These are phyloP conservation scores for Rhopilema esculentum DNA, from an alignment of 30 jellyfish, hydroid and myxozoan genomes.

Conservation along the genomic window DNA sequence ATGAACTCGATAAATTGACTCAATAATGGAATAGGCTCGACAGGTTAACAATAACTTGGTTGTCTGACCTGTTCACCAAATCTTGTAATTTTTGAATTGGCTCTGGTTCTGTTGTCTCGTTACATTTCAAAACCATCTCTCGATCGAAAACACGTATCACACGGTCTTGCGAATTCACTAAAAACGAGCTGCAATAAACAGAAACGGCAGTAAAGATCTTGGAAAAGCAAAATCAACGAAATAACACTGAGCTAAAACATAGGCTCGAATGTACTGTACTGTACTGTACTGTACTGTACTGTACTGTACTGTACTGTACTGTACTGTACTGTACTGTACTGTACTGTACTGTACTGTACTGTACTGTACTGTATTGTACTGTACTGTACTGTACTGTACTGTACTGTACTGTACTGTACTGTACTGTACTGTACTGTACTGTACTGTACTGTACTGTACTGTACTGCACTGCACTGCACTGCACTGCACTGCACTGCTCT, in stretches of 20 bases:
- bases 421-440: neutral
- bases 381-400: neutral
- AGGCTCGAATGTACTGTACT: neutral
- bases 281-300: neutral
- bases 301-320: neutral
- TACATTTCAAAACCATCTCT: conserved; percentile 76
- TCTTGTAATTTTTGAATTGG: conserved; percentile 94
- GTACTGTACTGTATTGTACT: neutral
- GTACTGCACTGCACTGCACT: neutral
- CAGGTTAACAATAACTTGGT: neutral
- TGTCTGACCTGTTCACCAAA: conserved; percentile 87
- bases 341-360: neutral
- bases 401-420: neutral
- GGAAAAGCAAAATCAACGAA: neutral
- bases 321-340: neutral
- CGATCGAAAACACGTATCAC: conserved; percentile 93
- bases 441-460: too few relatives aligned
- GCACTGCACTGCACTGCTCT: neutral
- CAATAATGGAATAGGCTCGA: neutral
- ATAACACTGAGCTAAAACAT: neutral
- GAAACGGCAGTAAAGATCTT: too few relatives aligned
- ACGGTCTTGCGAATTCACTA: conserved; percentile 96
- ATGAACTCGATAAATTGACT: neutral
- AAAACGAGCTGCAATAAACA: conserved; percentile 76
- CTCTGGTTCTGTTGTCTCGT: conserved; percentile 82